Conservation (phyloP, 2,113 vertebrate genomes). For the Mixornis gularis region DNA sequence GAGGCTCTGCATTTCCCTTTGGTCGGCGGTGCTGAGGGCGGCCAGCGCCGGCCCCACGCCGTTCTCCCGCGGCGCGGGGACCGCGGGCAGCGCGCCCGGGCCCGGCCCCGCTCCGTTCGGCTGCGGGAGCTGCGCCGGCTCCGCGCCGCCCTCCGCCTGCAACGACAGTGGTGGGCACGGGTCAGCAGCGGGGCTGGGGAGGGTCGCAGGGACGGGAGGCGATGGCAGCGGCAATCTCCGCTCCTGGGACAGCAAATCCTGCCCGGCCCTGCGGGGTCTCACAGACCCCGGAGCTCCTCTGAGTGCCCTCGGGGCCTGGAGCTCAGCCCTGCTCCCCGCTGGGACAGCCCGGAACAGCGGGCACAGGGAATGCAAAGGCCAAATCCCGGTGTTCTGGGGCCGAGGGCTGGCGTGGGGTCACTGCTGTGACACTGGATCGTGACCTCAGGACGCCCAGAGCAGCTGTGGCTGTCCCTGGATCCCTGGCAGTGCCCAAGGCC, state of each 20-base stretch:
- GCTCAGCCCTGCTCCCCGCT: background rate
- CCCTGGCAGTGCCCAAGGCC: background rate
- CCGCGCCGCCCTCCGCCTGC: conserved; percentile 83
- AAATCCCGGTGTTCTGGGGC: accelerated
- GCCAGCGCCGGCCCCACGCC: conserved; percentile 75
- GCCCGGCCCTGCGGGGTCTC: background rate
- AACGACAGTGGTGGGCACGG: conserved; percentile 44
- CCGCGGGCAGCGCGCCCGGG: background rate
- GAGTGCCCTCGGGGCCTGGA: accelerated
- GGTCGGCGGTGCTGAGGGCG: conserved; percentile 71
- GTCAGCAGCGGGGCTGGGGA: background rate
- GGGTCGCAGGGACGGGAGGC: accelerated
- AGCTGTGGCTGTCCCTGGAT: background rate
- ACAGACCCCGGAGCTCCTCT: background rate
- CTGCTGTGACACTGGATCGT: accelerated
- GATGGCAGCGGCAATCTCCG: accelerated
- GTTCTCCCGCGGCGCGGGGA: conserved; percentile 74
- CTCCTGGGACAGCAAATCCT: background rate
- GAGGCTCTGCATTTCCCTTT: conserved; percentile 85
- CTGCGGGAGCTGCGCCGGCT: conserved; percentile 69
- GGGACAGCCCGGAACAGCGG: too few species aligned
- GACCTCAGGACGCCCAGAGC: background rate
- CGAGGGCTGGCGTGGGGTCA: accelerated
- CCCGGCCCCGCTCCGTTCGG: conserved; percentile 51
- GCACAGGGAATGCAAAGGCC: background rate